Evolutionary conservation across 2,113 vertebrate species (phyloP).

Genomic region (Gracilinanus agilis): DNA sequence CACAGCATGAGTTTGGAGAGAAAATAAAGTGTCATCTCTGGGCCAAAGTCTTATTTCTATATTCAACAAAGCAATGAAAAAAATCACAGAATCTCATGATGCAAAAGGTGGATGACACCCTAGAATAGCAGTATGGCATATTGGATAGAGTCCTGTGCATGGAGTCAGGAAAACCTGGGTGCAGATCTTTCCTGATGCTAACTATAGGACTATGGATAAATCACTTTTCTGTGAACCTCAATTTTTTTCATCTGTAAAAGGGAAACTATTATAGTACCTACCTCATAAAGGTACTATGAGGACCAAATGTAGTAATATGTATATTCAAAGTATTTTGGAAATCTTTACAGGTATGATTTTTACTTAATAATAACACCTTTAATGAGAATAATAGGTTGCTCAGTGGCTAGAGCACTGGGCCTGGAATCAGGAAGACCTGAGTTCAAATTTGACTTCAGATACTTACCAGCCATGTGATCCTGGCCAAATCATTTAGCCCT

Average conservation of each 20-base stretch:
- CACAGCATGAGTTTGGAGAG: not conserved
- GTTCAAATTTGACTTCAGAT: too few relatives aligned
- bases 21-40: not conserved
- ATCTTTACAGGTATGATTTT: not conserved
- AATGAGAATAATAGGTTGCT: too few relatives aligned
- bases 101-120: not conserved
- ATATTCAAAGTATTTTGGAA: not conserved
- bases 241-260: not conserved
- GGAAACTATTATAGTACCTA: not conserved
- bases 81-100: conserved; percentile 19
- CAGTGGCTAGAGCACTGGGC: too few relatives aligned
- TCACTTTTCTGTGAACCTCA: not conserved
- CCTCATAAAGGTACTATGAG: not conserved
- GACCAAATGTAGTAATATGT: not conserved
- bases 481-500: too few relatives aligned
- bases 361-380: too few relatives aligned
- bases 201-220: not conserved
- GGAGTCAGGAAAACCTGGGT: not conserved
- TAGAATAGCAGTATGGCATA: not conserved
- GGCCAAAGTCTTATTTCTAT: conserved; percentile 27
- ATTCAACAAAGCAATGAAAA: conserved; percentile 24
- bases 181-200: not conserved
- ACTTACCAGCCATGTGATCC: too few relatives aligned
- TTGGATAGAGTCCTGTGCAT: not conserved
- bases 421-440: too few relatives aligned